Conservation (phyloP, 2,113 vertebrate genomes). For the Scatophagus argus region DNA sequence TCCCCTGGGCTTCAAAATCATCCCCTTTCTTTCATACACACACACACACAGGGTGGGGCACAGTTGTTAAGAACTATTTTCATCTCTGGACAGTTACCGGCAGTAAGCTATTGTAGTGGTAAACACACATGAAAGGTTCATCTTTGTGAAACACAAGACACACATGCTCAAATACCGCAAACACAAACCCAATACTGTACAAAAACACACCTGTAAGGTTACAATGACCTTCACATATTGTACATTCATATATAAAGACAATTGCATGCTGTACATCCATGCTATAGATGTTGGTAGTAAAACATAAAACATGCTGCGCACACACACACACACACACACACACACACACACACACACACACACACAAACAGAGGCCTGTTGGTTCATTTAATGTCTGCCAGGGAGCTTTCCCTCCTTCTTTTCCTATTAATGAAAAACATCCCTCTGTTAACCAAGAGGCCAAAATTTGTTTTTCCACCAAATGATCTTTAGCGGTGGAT, state of each 20-base stretch:
- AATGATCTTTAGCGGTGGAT: constrained; percentile 54
- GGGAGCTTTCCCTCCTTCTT: neutral
- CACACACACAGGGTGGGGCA: neutral
- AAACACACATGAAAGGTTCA: neutral
- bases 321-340: constrained; percentile 14
- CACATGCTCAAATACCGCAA: too few species aligned
- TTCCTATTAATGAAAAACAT: constrained; percentile 60
- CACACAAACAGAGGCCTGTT: constrained; percentile 49
- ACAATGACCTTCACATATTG: neutral
- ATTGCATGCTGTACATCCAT: neutral
- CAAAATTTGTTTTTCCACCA: constrained; percentile 56
- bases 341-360: constrained; percentile 28
- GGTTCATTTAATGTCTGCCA: constrained; percentile 49
- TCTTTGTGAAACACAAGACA: neutral
- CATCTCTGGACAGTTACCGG: neutral
- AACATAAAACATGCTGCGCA: constrained; percentile 4
- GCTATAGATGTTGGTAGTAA: neutral
- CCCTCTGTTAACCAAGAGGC: constrained; percentile 31
- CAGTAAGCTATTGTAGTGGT: neutral
- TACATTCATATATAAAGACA: constrained; percentile 30
- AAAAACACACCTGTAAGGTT: neutral
- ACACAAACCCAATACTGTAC: neutral
- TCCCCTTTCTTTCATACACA: constrained; percentile 26
- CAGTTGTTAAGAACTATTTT: neutral
- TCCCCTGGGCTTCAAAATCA: constrained; percentile 37